Conservation (phyloP, 2,888 invertebrate genomes). For the Acanthococcus lagerstroemiae region DNA sequence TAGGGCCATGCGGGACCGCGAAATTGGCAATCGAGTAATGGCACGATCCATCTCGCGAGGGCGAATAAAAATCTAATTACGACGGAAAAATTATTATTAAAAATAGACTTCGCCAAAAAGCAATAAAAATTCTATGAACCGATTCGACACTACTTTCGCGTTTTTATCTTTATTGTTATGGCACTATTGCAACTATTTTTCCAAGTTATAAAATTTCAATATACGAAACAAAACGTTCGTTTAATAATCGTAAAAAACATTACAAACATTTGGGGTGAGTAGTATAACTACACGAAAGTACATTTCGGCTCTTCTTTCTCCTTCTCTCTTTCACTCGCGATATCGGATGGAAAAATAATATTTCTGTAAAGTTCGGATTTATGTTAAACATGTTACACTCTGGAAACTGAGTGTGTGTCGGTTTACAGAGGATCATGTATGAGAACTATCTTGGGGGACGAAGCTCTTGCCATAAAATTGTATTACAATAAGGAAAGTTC, state of each 20-base stretch:
- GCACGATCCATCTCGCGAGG: too few relatives aligned
- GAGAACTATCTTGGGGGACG: neutral
- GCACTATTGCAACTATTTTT: conserved; percentile 10
- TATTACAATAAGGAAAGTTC: conserved; percentile 24
- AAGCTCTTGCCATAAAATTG: conserved; percentile 17
- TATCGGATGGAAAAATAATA: conserved; percentile 20
- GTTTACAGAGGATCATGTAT: neutral
- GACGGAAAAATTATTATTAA: neutral
- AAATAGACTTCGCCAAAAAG: neutral
- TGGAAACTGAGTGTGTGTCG: conserved; percentile 15
- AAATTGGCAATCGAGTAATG: too few relatives aligned
- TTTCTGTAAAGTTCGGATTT: conserved; percentile 6
- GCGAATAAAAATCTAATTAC: too few relatives aligned
- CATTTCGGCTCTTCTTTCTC: neutral
- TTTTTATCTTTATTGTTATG: neutral
- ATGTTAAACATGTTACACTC: conserved; percentile 22
- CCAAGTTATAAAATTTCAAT: conserved; percentile 22
- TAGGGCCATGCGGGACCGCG: too few relatives aligned
- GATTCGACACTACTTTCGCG: neutral
- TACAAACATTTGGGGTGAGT: conserved; percentile 16
- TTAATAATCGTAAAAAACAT: conserved; percentile 25
- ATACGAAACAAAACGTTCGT: conserved; percentile 24
- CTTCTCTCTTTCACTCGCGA: neutral
- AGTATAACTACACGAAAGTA: neutral
- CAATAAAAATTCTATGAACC: conserved; percentile 7